phyloP scores from a whole-genome alignment of 1,140 invertebrate species.

The Hypothenemus hampei region DNA sequence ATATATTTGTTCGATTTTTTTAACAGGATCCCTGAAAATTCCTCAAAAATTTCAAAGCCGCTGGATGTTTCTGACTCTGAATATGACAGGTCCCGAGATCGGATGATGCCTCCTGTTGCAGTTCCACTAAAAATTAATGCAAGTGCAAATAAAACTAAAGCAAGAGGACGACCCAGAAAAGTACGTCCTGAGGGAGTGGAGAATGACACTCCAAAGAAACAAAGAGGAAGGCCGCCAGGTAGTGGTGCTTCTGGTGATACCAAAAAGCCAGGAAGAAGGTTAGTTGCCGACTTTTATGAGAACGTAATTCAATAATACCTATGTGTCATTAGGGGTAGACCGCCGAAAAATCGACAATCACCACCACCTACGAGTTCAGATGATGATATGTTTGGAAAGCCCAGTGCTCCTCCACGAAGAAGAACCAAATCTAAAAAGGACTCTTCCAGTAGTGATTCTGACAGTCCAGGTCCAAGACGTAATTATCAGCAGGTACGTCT shows the following conservation, averaged over 20 bases:
- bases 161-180: constrained; percentile 44
- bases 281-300: constrained; percentile 31
- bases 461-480: constrained; percentile 24
- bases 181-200: constrained; percentile 39
- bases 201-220: constrained; percentile 27
- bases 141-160: constrained; percentile 30
- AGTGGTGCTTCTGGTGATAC: constrained; percentile 3
- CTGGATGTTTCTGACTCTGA: no score
- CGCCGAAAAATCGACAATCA: constrained; percentile 21
- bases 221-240: constrained; percentile 44
- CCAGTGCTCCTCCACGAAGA: constrained; percentile 22
- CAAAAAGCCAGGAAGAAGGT: constrained; percentile 19
- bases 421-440: constrained; percentile 33
- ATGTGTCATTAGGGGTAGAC: constrained; percentile 23
- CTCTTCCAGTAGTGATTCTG: constrained; percentile 34
- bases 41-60: no score
- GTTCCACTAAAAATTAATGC: neutral
- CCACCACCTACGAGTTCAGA: constrained; percentile 36
- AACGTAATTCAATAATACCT: neutral
- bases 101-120: no score
- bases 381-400: constrained; percentile 38
- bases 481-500: constrained; percentile 15
- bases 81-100: no score
- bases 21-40: no score
- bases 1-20: neutral